Conservation (phyloP, 2,797 vertebrate species). For the Phoebastria nigripes region DNA sequence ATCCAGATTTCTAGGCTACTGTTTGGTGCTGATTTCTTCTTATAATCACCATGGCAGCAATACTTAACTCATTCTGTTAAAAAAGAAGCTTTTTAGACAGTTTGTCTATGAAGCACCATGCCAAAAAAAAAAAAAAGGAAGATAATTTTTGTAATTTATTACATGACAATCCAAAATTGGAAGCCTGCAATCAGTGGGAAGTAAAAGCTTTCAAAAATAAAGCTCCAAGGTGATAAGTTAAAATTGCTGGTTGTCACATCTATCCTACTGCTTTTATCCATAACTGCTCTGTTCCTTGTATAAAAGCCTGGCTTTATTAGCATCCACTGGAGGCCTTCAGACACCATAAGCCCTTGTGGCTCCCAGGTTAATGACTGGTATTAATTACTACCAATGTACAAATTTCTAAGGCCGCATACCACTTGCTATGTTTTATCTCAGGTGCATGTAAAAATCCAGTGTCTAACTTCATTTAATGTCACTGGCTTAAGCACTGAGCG, state of each 20-base stretch:
- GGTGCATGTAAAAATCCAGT: neutral
- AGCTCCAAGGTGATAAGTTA: conserved; percentile 50
- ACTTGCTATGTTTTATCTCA: neutral
- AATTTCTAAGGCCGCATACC: neutral
- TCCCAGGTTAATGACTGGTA: conserved; percentile 14
- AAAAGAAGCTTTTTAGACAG: neutral
- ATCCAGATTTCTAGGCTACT: neutral
- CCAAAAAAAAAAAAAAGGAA: neutral
- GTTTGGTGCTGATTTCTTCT: neutral
- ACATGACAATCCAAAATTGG: conserved; percentile 53
- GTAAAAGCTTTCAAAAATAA: conserved; percentile 64
- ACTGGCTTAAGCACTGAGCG: neutral
- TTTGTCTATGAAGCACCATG: neutral
- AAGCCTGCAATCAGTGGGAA: conserved; percentile 59
- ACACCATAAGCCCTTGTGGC: neutral
- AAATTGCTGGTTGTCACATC: conserved; percentile 56
- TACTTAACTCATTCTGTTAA: conserved; percentile 33
- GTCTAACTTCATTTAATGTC: neutral
- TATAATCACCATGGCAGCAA: conserved; percentile 39
- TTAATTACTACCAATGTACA: conserved; percentile 9
- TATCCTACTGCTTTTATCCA: conserved; percentile 43
- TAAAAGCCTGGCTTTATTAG: conserved; percentile 23
- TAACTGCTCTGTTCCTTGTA: conserved; percentile 16
- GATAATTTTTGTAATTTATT: conserved; percentile 48
- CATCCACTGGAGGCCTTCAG: neutral